Base-by-base conservation (phyloP, 1,140 invertebrate species). In the Eriocheir sinensis region DNA sequence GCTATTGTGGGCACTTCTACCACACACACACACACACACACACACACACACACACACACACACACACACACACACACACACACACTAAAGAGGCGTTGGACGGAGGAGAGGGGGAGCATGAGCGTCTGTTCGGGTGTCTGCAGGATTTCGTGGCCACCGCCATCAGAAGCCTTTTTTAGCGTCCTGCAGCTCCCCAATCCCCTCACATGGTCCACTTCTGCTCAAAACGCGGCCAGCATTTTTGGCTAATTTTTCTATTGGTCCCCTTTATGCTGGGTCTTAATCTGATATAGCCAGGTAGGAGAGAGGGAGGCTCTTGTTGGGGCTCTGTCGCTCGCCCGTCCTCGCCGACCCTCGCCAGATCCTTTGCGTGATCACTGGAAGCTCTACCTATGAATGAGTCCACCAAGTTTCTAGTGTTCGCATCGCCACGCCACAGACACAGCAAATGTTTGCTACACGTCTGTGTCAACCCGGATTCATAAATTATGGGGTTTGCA, bases 231-330 rank as follows among this genome's bases (percentile, higher is more conserved):
- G 91, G 91, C 80, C 91, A 36, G 85, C 72, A 89, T 93, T 89
- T 93, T 93, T 88, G 92, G 30, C 83, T 89, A 93, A 89, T 93
- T 93, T 89, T 93, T 93, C 48, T 53, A 93, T 79, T 93, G 48
- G 85, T 93, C 85, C 92, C 85, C 81, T 89, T 88, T 85, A 85
- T 86, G 41, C 83, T 44, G 30, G 41, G 86, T 83, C 92, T 93
- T 93, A 93, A 88, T 93, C 92, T 93, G 92, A 93, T 93, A 86
- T 93, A 88, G 85, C 83, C 92, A 93, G 92, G 92, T 93, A 89
- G 83, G 85, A 72, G 83, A 48, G 53, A 30, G 92, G 44, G 81
- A 60, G 32, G 91, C 81, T 41, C 53, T 72, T 72, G 89, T 72
- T 91, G 72, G n/a, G 60, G 15, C 79, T 34, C n/a, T n/a, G 44